A percentile compares a stretch with the other conserved stretches of the same genome.
Conservation (phyloP, 2,797 vertebrate species). For the Astyanax mexicanus region DNA sequence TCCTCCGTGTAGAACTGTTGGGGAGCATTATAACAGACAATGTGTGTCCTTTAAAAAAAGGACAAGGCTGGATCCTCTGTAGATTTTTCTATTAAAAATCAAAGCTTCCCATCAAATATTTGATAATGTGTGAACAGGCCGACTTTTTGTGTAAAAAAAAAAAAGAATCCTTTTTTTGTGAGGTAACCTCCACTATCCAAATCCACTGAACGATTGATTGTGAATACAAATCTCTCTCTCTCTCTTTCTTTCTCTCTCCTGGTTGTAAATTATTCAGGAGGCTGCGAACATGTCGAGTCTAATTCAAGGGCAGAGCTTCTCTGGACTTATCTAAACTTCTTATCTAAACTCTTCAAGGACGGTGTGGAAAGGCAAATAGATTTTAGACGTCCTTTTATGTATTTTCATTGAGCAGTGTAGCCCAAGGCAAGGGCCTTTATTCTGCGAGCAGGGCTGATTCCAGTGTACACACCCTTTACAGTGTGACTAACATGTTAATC, state of each 20-base stretch:
- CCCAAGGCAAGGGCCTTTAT: slow-evolving; percentile 2
- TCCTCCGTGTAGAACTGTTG: too few relatives aligned
- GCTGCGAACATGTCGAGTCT: slow-evolving; percentile 16
- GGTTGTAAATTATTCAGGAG: slow-evolving; percentile 42
- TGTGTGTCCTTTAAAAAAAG: too few relatives aligned
- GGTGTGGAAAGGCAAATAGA: slow-evolving; percentile 13
- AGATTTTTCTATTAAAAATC: too few relatives aligned
- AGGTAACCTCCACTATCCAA: slow-evolving; percentile 24
- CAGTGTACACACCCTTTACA: not conserved
- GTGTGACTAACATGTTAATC: not conserved
- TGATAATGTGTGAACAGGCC: not conserved
- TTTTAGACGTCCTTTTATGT: slow-evolving; percentile 4
- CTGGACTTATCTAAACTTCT: slow-evolving; percentile 23
- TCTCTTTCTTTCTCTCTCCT: slow-evolving; percentile 20
- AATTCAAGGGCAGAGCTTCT: slow-evolving; percentile 40
- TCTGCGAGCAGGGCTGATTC: not conserved
- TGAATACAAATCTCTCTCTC: slow-evolving; percentile 31
- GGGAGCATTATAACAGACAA: too few relatives aligned
- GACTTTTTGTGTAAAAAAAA: not conserved
- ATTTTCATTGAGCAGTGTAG: slow-evolving; percentile 13
- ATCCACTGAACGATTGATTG: slow-evolving; percentile 37
- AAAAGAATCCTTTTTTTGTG: not conserved
- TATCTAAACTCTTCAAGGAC: slow-evolving; percentile 39
- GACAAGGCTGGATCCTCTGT: too few relatives aligned
- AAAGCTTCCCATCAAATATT: too few relatives aligned